Evolutionary conservation across 1,140 invertebrate species (phyloP), one percentile per base, ranked within the genome.

Genomic region (Amyelois transitella): DNA sequence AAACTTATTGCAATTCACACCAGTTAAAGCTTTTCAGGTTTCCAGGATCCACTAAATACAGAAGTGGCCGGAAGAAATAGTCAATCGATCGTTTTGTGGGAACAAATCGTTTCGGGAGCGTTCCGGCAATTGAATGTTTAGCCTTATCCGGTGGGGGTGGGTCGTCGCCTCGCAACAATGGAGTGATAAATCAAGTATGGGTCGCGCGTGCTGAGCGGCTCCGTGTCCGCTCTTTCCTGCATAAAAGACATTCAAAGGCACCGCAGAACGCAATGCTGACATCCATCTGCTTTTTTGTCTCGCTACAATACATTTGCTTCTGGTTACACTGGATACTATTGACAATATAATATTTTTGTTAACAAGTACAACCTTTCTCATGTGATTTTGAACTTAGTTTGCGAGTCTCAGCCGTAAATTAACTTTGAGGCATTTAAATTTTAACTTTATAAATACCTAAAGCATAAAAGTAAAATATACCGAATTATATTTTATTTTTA

Each of bases 161-260:
- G 70, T 78, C 72, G 72, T 66, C 62, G 79, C 60, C 71, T 67
- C 68, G 70, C 67, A 77, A 87, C 81, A 87, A 87, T 87, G 75
- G 76, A 81, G 74, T 80, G 76, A 84, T 87, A 87, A 87, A 87
- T 87, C 81, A 85, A 73, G 84, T 81, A 81, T 81, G 79, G 78
- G 72, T 63, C 72, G 76, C 81, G 81, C 80, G 80, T 86, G 83
- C 83, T 69, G 62, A 54, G 49, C 68, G 60, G 58, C 64, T 38
- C 47, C 48, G 61, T 65, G 64, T 74, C 72, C 62, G 68, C 53
- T 62, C 56, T 44, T 38, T 50, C 21, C 14, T 51, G 56, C 57
- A 67, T 62, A 64, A 59, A 69, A 55, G 57, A 73, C 54, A 71
- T 69, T 72, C 74, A 85, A 85, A 81, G 72, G 71, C 66, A 75